Conservation (phyloP, 2,797 vertebrate genomes). For the Sciurus vulgaris region DNA sequence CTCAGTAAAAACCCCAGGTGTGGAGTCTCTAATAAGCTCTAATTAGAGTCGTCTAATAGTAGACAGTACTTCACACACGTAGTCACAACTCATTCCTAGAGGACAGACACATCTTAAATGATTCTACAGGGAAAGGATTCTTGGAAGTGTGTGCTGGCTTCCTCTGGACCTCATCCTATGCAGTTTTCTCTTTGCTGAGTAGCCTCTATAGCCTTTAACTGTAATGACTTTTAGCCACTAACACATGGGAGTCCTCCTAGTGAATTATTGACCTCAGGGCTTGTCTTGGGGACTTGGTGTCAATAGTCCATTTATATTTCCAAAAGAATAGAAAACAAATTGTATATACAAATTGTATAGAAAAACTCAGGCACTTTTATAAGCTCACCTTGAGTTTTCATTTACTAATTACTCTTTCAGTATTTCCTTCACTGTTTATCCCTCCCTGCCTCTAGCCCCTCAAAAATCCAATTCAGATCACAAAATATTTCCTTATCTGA, state of each 20-base stretch:
- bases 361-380: not conserved
- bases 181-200: not conserved
- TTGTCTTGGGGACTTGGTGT: not conserved
- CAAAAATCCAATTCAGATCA: not conserved
- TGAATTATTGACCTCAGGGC: not conserved
- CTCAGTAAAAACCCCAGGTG: not conserved
- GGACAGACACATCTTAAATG: not conserved
- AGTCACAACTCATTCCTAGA: not conserved
- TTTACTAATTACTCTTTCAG: not conserved
- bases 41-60: not conserved
- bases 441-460: not conserved
- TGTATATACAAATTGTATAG: not conserved
- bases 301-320: not conserved
- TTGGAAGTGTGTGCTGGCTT: not conserved
- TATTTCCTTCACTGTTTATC: not conserved
- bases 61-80: accelerated
- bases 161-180: not conserved
- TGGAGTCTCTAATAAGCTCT: not conserved
- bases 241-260: not conserved
- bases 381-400: not conserved
- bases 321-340: not conserved
- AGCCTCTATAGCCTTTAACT: not conserved
- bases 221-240: not conserved
- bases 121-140: not conserved
- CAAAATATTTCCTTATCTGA: conserved; percentile 5